These are phyloP conservation scores for Mythimna albipuncta DNA, from an alignment of 2,888 invertebrate species.

Conservation along the genomic window DNA sequence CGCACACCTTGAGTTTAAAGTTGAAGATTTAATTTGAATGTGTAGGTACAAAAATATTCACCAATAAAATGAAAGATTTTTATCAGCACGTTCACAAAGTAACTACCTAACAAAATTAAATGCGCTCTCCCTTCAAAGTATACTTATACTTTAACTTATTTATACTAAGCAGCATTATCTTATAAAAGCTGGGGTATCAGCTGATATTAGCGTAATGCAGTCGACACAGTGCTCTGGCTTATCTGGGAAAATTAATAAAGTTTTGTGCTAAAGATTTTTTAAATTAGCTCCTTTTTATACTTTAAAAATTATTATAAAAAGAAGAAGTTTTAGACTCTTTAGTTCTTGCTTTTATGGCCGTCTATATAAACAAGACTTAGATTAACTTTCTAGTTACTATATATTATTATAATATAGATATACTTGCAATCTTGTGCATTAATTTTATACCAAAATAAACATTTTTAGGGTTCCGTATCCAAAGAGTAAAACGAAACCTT, in stretches of 20 bases:
- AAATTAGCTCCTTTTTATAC: neutral
- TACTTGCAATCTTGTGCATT: neutral
- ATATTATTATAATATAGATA: neutral
- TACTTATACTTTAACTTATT: neutral
- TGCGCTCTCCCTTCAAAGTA: neutral
- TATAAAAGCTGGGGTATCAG: neutral
- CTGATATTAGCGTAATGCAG: slow-evolving; percentile 5
- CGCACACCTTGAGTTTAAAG: no score
- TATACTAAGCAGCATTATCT: neutral
- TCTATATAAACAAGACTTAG: neutral
- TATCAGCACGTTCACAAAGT: neutral
- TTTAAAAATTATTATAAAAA: neutral
- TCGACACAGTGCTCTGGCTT: slow-evolving; percentile 3
- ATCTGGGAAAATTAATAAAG: slow-evolving; percentile 10
- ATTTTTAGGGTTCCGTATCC: no score
- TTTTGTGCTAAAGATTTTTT: slow-evolving; percentile 6
- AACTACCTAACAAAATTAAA: neutral
- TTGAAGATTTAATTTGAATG: no score
- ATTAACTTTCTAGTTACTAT: neutral
- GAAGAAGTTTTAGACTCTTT: neutral
- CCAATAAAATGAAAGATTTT: neutral
- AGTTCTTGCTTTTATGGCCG: neutral
- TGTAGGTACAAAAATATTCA: neutral
- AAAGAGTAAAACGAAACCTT: no score
- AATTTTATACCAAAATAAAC: no score